These are phyloP conservation scores for Laupala kohalensis DNA, from an alignment of 1,140 invertebrate genomes.

Conservation along the genomic window DNA sequence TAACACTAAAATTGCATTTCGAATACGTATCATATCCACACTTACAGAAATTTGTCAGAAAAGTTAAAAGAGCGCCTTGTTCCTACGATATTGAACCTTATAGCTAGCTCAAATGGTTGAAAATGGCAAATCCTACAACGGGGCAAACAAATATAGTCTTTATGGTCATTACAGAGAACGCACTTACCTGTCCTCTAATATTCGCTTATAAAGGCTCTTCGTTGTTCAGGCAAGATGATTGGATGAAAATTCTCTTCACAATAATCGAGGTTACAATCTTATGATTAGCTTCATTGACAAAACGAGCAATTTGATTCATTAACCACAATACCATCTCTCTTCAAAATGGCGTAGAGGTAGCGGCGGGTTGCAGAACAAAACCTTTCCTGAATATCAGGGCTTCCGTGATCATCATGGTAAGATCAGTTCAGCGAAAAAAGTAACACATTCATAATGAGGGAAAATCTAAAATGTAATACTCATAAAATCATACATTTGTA, in stretches of 20 bases:
- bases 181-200: not conserved
- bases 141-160: constrained; percentile 10
- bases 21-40: not conserved
- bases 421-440: too few species aligned
- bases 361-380: too few species aligned
- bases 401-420: too few species aligned
- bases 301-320: not conserved
- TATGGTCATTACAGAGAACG: not conserved
- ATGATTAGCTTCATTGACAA: not conserved
- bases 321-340: not conserved
- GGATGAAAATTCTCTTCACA: not conserved
- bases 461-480: too few species aligned
- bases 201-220: not conserved
- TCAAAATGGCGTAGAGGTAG: constrained; percentile 8
- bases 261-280: not conserved
- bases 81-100: constrained; percentile 13
- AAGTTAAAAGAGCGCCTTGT: not conserved
- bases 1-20: not conserved
- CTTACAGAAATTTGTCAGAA: not conserved
- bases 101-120: constrained; percentile 15
- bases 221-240: not conserved
- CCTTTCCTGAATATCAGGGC: too few species aligned
- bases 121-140: constrained; percentile 13
- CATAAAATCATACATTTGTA: too few species aligned
- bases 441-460: too few species aligned